phyloP scores from a whole-genome alignment of 2,797 vertebrate genomes.

The Tenualosa thibaudeaui region DNA sequence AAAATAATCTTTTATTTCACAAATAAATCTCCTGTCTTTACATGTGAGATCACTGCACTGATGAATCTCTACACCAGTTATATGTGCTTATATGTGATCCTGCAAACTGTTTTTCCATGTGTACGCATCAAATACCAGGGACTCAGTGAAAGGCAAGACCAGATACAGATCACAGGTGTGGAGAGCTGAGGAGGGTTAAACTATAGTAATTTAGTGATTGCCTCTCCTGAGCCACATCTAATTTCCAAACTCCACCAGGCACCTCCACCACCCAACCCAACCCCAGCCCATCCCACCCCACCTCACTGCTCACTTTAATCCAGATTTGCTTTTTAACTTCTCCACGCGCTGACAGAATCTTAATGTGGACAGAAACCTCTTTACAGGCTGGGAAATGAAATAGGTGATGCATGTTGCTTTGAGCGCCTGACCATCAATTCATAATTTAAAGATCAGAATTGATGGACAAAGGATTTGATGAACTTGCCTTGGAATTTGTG shows the following conservation, averaged over 20 bases:
- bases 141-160: constrained; percentile 30
- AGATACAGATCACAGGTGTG: constrained; percentile 32
- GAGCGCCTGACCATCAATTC: constrained; percentile 50
- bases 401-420: constrained; percentile 41
- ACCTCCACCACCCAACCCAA: neutral
- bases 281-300: neutral
- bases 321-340: constrained; percentile 44
- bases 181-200: constrained; percentile 35
- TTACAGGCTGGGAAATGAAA: constrained; percentile 41
- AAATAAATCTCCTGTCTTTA: constrained; percentile 5
- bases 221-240: constrained; percentile 40
- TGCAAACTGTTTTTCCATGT: constrained; percentile 16
- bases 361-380: constrained; percentile 34
- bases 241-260: constrained; percentile 35
- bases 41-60: constrained; percentile 15
- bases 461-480: constrained; percentile 49
- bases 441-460: constrained; percentile 54
- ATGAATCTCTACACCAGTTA: constrained; percentile 9
- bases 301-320: constrained; percentile 31
- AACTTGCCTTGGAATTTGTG: constrained; percentile 47
- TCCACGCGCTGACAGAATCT: constrained; percentile 42
- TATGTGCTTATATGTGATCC: constrained; percentile 18
- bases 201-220: constrained; percentile 42
- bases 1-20: neutral
- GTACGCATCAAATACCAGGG: constrained; percentile 29